Evolutionary conservation across 92 coral and sea anemone species (phyloP), one percentile per base, ranked within the genome.

Genomic region (Metridium senile): DNA sequence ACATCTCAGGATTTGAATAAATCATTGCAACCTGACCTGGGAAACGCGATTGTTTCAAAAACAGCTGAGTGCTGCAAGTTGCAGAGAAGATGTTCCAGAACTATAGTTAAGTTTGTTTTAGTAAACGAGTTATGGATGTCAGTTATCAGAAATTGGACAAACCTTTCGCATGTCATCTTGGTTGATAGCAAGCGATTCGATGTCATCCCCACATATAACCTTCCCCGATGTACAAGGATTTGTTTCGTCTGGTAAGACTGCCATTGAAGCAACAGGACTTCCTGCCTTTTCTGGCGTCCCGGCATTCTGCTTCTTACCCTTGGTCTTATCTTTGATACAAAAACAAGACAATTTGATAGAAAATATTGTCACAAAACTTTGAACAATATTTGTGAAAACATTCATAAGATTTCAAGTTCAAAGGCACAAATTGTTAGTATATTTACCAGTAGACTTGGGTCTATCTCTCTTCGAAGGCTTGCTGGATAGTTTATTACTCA

Each of bases 381-480:
- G 16, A 2, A 54, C 20, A 54, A 9, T 13, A 45, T 7, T 7
- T 45, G 9, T 7, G 51, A 7, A 20, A 54, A 33, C 51, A 26
- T 29, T 31, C 2, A 70, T 11, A 70, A 70, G 32, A 10, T 26
- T 54, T 54, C 49, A 39, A 39, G 6, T 39, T 49, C 58, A 7
- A 45, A 34, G 51, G 11, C 20, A 33, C 0, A 59, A 59, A 59
- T 19, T 16, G 22, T 20, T n/a, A 13, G 18, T 30, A 28, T 19
- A 17, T 73, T 63, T 58, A 94, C 98, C 98, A 68, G 98, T 92
- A 9, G 98, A 94, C 63, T 83, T 85, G 20, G 98, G 98, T 2
- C 98, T 87, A 78, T 94, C 98, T 71, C 89, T 89, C 74, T 79
- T 94, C 0, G 98, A 94, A 1, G 98, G 97, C 72, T 94, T 94